Conservation (phyloP, 2,797 vertebrate genomes). For the Novumbra hubbsi region DNA sequence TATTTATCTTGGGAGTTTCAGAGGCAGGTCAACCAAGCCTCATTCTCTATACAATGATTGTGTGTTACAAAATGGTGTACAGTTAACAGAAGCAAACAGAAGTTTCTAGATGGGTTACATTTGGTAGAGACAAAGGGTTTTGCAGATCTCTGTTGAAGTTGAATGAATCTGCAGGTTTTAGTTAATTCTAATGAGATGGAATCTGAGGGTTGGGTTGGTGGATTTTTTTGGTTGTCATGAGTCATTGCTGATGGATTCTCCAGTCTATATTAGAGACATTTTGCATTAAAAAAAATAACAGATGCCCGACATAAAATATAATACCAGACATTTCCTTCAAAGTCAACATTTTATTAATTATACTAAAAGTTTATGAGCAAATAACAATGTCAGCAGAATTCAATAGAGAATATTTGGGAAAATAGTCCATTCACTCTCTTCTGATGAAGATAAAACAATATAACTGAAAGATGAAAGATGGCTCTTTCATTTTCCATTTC, state of each 20-base stretch:
- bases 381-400: no score
- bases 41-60: not conserved
- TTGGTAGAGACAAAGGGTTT: constrained; percentile 37
- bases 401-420: no score
- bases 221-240: not conserved
- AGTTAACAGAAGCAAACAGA: constrained; percentile 2
- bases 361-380: constrained; percentile 3
- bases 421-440: no score
- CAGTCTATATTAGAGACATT: constrained; percentile 37
- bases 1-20: no score
- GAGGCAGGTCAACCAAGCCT: no score
- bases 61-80: not conserved
- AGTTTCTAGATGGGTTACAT: constrained; percentile 30
- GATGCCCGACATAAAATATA: constrained; percentile 14
- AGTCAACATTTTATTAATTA: not conserved
- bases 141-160: constrained; percentile 17
- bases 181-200: not conserved
- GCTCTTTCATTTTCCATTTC: no score
- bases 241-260: not conserved
- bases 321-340: not conserved
- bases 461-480: no score
- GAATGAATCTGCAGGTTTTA: constrained; percentile 38
- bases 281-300: constrained; percentile 9
- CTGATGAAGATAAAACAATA: no score
- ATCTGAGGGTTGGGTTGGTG: not conserved